Percentiles rank a stretch among this genome's conserved stretches.
These are phyloP conservation scores for Subacronicta megacephala DNA, from an alignment of 2,888 invertebrate genomes.

Conservation along the genomic window DNA sequence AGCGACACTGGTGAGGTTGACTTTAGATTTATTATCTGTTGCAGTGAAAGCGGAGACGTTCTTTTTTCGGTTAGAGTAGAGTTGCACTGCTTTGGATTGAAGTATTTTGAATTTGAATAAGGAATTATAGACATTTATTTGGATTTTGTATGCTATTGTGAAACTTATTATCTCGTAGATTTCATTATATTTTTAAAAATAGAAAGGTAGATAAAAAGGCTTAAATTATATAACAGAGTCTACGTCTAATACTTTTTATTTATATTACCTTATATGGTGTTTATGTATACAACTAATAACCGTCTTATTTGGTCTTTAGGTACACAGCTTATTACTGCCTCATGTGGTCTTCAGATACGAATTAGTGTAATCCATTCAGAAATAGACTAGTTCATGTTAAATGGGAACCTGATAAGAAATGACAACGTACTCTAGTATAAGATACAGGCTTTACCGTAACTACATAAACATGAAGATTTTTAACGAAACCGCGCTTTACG, in stretches of 20 bases:
- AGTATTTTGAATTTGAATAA: slow-evolving; percentile 25
- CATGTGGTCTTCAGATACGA: no score
- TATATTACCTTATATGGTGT: not conserved
- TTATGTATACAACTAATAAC: not conserved
- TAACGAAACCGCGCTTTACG: slow-evolving; percentile 43
- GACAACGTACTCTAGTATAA: not conserved
- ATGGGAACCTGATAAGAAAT: no score
- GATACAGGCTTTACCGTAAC: slow-evolving; percentile 20
- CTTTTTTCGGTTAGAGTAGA: slow-evolving; percentile 32
- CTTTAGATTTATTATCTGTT: slow-evolving; percentile 55
- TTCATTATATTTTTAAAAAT: no score
- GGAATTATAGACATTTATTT: not conserved
- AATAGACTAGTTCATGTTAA: no score
- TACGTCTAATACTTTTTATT: no score
- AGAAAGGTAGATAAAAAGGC: not conserved
- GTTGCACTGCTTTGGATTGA: slow-evolving; percentile 14
- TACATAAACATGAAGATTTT: slow-evolving; percentile 39
- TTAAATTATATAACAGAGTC: no score
- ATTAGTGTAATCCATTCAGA: no score
- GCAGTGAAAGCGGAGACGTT: slow-evolving; percentile 51
- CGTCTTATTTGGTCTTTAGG: not conserved
- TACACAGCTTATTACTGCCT: not conserved
- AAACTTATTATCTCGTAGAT: slow-evolving; percentile 1
- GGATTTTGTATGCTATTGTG: slow-evolving; percentile 1
- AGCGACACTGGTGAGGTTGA: slow-evolving; percentile 45